Percentiles rank a stretch among this genome's conserved stretches.
These are phyloP conservation scores for Agriotes lineatus DNA, from an alignment of 2,888 invertebrate genomes.

Conservation along the genomic window DNA sequence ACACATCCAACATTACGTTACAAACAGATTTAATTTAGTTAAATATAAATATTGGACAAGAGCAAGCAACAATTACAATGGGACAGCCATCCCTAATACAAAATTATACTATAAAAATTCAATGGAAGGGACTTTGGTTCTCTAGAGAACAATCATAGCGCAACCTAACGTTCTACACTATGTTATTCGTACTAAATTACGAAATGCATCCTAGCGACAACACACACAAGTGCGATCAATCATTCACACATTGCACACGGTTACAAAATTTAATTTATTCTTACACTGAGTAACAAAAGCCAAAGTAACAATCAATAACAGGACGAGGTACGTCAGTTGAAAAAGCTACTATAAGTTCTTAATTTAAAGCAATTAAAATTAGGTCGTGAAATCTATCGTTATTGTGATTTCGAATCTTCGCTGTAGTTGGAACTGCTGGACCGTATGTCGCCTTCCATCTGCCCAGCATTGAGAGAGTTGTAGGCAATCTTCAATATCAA, in stretches of 20 bases:
- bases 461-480: constrained; percentile 66
- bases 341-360: too few species aligned
- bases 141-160: neutral
- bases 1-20: too few species aligned
- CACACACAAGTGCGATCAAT: neutral
- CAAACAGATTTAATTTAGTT: neutral
- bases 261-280: neutral
- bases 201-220: neutral
- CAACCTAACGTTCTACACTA: neutral
- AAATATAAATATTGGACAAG: neutral
- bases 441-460: constrained; percentile 90
- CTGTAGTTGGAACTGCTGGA: constrained; percentile 64
- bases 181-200: neutral
- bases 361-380: too few species aligned
- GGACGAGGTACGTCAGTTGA: too few species aligned
- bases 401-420: constrained; percentile 59
- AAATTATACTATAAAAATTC: constrained; percentile 27
- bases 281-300: neutral
- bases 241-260: too few species aligned
- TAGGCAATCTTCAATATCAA: constrained; percentile 91
- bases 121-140: constrained; percentile 28
- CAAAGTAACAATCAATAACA: neutral
- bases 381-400: constrained; percentile 23
- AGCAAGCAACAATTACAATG: neutral
- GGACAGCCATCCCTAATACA: neutral